These are phyloP conservation scores for Holothuria scabra DNA, from an alignment of 53 echinoderm and acorn worm species.

Conservation along the genomic window DNA sequence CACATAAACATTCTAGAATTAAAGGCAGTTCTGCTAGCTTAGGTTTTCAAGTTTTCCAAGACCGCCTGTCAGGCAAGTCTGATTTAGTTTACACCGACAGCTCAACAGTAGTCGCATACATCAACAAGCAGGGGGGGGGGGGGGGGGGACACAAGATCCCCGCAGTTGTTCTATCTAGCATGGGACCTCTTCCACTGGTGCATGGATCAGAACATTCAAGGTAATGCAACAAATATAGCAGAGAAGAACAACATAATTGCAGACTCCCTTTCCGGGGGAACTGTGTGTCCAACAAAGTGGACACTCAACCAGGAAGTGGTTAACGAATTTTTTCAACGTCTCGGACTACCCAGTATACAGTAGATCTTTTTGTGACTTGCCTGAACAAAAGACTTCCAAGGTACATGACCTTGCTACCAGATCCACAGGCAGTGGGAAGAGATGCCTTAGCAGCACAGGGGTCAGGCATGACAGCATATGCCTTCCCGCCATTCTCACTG, in stretches of 20 bases:
- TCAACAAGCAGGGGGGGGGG: slow-evolving; percentile 59
- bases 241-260: slow-evolving; percentile 45
- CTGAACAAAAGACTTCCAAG: slow-evolving; percentile 50
- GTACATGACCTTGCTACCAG: slow-evolving; percentile 40
- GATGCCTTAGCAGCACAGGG: slow-evolving; percentile 52
- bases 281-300: slow-evolving; percentile 18
- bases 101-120: slow-evolving; percentile 60
- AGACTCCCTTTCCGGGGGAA: slow-evolving; percentile 38
- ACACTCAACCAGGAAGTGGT: slow-evolving; percentile 3
- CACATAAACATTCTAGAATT: slow-evolving; percentile 60
- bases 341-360: not conserved
- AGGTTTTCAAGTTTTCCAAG: slow-evolving; percentile 26
- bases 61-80: not conserved
- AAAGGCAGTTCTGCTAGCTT: slow-evolving; percentile 43
- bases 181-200: too few relatives aligned
- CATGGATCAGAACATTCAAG: not conserved
- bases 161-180: slow-evolving; percentile 29
- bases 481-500: slow-evolving; percentile 63
- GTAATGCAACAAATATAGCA: slow-evolving; percentile 25
- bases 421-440: too few relatives aligned
- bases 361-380: slow-evolving; percentile 49
- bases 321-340: not conserved
- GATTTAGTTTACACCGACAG: slow-evolving; percentile 49
- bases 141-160: slow-evolving; percentile 55
- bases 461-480: slow-evolving; percentile 53